These are phyloP conservation scores for Prunella fulvescens DNA, from an alignment of 2,113 vertebrate species.

Conservation along the genomic window DNA sequence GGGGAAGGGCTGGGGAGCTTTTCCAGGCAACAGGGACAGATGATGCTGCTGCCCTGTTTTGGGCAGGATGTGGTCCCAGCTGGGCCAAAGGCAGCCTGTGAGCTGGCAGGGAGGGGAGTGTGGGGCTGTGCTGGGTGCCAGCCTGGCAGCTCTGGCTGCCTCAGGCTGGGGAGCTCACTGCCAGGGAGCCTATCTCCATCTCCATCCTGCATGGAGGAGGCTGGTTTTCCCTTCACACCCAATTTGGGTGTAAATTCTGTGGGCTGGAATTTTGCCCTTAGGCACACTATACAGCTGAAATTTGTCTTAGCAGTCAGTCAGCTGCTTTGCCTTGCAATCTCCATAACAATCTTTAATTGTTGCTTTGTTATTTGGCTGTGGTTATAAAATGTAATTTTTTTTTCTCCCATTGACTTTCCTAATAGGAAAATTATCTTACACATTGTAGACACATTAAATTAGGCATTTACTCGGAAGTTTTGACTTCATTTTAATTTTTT, in stretches of 20 bases:
- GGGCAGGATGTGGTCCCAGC: not conserved
- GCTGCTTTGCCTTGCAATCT: not conserved
- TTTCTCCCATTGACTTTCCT: not conserved
- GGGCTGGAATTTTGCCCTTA: not conserved
- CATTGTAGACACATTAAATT: not conserved
- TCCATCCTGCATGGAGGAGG: not conserved
- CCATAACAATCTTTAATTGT: not conserved
- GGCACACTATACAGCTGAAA: fast-evolving
- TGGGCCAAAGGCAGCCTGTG: not conserved
- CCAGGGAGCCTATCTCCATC: not conserved
- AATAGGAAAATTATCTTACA: not conserved
- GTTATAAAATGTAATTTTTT: not conserved
- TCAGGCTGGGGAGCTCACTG: not conserved
- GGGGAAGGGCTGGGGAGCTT: not conserved
- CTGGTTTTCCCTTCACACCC: not conserved
- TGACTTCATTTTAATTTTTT: not conserved
- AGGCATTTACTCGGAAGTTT: not conserved
- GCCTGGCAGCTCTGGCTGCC: not conserved
- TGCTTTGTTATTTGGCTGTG: not conserved
- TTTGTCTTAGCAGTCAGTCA: not conserved
- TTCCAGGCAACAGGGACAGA: not conserved
- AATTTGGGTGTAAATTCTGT: not conserved
- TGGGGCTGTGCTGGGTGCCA: not conserved
- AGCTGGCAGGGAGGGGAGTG: not conserved
- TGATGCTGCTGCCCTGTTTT: not conserved